A percentile compares a stretch with the other conserved stretches of the same genome.
Conservation (phyloP, 2,888 invertebrate genomes). For the Hololepta plana region DNA sequence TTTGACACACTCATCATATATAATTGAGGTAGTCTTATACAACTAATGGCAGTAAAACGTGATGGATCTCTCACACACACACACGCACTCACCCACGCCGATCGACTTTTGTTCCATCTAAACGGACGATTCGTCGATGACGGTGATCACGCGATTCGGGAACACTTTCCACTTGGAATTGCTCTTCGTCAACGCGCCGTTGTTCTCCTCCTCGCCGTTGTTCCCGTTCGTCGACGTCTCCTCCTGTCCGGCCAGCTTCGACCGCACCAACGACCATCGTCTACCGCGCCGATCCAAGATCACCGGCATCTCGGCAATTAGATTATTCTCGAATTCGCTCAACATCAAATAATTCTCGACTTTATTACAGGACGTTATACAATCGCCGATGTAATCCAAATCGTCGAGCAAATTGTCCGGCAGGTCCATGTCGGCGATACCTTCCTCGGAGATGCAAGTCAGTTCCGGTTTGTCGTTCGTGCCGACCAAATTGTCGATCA, state of each 20-base stretch:
- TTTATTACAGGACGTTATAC: constrained; percentile 73
- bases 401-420: constrained; percentile 65
- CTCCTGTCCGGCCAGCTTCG: constrained; percentile 21
- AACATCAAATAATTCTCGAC: constrained; percentile 74
- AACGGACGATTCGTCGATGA: constrained; percentile 57
- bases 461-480: constrained; percentile 48
- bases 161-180: constrained; percentile 25
- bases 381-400: constrained; percentile 62
- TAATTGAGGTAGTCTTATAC: no score
- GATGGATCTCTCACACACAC: no score
- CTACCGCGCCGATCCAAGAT: constrained; percentile 52
- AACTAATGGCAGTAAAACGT: no score
- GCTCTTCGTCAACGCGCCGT: constrained; percentile 24
- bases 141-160: constrained; percentile 50
- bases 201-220: constrained; percentile 34
- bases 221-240: constrained; percentile 28
- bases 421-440: constrained; percentile 65
- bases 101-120: constrained; percentile 16
- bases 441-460: constrained; percentile 73
- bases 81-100: no score
- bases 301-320: constrained; percentile 60
- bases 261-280: constrained; percentile 51
- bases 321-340: constrained; percentile 70
- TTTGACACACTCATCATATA: no score
- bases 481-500: constrained; percentile 29